Percentiles rank a stretch among this genome's conserved stretches.
These are phyloP conservation scores for Oryzias dopingdopingensis DNA, from an alignment of 2,797 vertebrate species.

Conservation along the genomic window DNA sequence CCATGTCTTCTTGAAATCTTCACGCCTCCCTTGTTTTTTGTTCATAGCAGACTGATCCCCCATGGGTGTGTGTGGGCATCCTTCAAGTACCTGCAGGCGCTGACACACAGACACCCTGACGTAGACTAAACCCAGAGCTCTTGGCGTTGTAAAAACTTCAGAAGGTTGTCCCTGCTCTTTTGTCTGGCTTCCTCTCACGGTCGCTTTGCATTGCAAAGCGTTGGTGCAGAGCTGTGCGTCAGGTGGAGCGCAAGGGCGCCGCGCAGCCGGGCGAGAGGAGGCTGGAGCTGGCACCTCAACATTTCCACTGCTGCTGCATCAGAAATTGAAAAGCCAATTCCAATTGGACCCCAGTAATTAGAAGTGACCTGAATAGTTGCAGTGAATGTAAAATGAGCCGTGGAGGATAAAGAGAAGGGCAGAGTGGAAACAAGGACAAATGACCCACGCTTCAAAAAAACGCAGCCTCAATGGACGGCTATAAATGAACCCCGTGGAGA, in stretches of 20 bases:
- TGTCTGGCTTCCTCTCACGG: slow-evolving; percentile 22
- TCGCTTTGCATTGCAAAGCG: slow-evolving; percentile 48
- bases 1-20: slow-evolving; percentile 39
- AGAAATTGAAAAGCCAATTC: slow-evolving; percentile 82
- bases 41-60: slow-evolving; percentile 7
- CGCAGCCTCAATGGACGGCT: slow-evolving; percentile 9
- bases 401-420: slow-evolving; percentile 37
- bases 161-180: slow-evolving; percentile 44
- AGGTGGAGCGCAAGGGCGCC: slow-evolving; percentile 41
- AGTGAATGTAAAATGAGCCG: slow-evolving; percentile 65
- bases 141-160: slow-evolving; percentile 51
- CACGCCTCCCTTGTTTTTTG: slow-evolving; percentile 18
- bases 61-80: background rate
- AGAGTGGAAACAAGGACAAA: slow-evolving; percentile 52
- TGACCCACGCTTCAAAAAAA: slow-evolving; percentile 40
- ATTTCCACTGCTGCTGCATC: slow-evolving; percentile 69
- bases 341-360: slow-evolving; percentile 77
- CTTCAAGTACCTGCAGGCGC: slow-evolving; percentile 4
- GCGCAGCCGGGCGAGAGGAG: slow-evolving; percentile 21
- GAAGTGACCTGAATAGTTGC: slow-evolving; percentile 70
- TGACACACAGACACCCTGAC: slow-evolving; percentile 5
- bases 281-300: slow-evolving; percentile 38
- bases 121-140: slow-evolving; percentile 18
- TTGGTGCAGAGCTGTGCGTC: slow-evolving; percentile 65
- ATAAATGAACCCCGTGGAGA: slow-evolving; percentile 10